Conservation (phyloP, 2,113 vertebrate species). For the Haliaeetus leucogaster region DNA sequence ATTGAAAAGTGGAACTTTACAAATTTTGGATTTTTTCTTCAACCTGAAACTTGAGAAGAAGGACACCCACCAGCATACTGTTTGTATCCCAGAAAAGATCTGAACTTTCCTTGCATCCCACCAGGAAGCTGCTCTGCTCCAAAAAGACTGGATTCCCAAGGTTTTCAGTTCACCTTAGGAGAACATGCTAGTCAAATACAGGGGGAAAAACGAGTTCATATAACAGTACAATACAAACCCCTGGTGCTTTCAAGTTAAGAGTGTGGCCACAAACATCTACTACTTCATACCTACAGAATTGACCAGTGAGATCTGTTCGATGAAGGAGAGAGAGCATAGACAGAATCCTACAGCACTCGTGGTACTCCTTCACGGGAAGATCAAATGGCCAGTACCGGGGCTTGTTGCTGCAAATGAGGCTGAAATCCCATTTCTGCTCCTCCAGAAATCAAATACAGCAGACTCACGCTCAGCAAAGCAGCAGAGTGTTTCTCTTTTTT, state of each 20-base stretch:
- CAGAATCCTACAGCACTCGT: neutral
- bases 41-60: neutral
- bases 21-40: neutral
- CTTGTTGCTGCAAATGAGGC: neutral
- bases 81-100: constrained; percentile 12
- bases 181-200: neutral
- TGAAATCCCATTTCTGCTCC: neutral
- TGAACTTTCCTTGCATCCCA: neutral
- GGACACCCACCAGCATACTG: neutral
- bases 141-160: neutral
- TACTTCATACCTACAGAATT: neutral
- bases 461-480: neutral
- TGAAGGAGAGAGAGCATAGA: neutral
- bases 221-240: neutral
- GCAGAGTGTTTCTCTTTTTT: neutral
- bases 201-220: neutral
- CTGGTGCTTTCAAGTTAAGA: neutral
- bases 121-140: neutral
- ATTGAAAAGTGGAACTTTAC: neutral
- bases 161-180: neutral
- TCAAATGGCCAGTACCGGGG: neutral
- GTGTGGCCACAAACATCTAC: neutral
- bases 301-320: neutral
- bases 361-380: neutral
- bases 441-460: neutral